Conservation (phyloP, 2,888 invertebrate species). For the Pecten maximus region DNA sequence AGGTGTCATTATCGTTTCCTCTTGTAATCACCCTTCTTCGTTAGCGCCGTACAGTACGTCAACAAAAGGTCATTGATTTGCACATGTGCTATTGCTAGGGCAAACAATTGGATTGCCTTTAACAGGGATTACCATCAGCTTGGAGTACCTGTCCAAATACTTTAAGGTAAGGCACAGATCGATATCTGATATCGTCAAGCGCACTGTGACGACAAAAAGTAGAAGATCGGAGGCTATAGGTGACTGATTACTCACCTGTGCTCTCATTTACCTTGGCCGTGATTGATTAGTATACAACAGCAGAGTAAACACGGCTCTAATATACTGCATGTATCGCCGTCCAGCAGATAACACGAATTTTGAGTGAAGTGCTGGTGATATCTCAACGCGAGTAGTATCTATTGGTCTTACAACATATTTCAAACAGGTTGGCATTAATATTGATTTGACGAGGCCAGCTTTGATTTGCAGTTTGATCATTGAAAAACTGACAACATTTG, state of each 20-base stretch:
- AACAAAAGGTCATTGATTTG: background rate
- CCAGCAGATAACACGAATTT: background rate
- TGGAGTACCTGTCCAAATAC: background rate
- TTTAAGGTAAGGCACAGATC: background rate
- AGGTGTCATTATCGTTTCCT: background rate
- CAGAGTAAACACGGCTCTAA: background rate
- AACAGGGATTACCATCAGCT: background rate
- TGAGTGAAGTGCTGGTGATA: background rate
- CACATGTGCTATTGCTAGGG: background rate
- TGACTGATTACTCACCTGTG: background rate
- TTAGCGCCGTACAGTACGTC: background rate
- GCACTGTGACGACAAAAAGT: background rate
- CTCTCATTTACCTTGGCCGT: background rate
- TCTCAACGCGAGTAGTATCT: background rate
- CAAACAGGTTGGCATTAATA: background rate
- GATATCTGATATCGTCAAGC: background rate
- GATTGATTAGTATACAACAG: constrained; percentile 4
- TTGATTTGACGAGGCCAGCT: background rate
- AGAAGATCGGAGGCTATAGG: background rate
- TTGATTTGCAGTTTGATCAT: background rate
- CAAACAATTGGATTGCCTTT: constrained; percentile 6
- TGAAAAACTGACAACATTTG: background rate
- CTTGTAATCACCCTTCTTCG: background rate
- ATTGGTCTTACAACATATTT: background rate
- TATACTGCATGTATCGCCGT: background rate